Conservation (phyloP, 2,797 vertebrate genomes). For the Orientallactaga sibirica region DNA sequence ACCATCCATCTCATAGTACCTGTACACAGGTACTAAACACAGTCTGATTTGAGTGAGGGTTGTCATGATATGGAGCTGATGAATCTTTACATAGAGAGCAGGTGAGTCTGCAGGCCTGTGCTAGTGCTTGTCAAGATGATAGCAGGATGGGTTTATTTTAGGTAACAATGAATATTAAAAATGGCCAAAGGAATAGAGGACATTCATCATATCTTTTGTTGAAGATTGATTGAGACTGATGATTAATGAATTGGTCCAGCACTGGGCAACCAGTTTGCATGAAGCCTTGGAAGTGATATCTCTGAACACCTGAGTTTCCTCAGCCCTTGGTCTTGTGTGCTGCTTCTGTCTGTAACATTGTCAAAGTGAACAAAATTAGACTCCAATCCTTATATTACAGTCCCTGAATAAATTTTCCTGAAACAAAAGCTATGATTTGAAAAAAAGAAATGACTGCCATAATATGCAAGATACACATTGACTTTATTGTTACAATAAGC, state of each 20-base stretch:
- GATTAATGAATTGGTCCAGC: conserved; percentile 8
- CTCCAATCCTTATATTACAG: not conserved
- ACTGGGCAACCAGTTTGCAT: not conserved
- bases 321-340: not conserved
- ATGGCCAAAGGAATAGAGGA: conserved; percentile 28
- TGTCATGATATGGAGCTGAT: not conserved
- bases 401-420: conserved; percentile 19
- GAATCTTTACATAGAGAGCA: not conserved
- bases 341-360: not conserved
- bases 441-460: conserved; percentile 3
- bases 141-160: conserved; percentile 55
- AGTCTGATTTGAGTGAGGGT: not conserved
- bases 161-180: conserved; percentile 52
- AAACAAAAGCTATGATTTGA: conserved; percentile 40
- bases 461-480: not conserved
- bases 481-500: conserved; percentile 15
- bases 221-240: conserved; percentile 41
- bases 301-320: not conserved
- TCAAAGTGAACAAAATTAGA: not conserved
- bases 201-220: conserved; percentile 47
- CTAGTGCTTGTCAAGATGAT: conserved; percentile 9
- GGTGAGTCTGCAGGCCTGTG: not conserved
- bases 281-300: not conserved
- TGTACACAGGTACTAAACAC: not conserved
- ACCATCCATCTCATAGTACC: not conserved